These are phyloP conservation scores for Gavia stellata DNA, from an alignment of 2,113 vertebrate genomes.

Conservation along the genomic window DNA sequence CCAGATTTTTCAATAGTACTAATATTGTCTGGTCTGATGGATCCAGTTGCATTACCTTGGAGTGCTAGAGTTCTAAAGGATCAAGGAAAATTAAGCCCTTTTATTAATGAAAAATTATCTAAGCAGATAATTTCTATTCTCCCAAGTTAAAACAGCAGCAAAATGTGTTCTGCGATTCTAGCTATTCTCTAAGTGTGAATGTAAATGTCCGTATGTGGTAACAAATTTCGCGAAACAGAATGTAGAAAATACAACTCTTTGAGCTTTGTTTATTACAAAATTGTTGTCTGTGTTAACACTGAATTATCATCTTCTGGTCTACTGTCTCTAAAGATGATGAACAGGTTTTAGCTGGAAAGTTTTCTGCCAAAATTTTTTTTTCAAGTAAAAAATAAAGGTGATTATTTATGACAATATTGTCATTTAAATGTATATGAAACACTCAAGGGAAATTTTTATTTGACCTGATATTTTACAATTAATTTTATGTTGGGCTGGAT, in stretches of 20 bases:
- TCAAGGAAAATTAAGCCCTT: neutral
- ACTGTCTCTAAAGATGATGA: neutral
- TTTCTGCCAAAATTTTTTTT: neutral
- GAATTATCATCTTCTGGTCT: neutral
- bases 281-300: neutral
- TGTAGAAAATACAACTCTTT: neutral
- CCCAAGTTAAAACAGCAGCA: neutral
- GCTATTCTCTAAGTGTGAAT: neutral
- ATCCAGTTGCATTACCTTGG: neutral
- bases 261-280: neutral
- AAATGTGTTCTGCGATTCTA: neutral
- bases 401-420: neutral
- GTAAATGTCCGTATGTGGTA: neutral
- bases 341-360: neutral
- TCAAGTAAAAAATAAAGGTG: neutral
- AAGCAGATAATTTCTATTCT: neutral
- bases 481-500: neutral
- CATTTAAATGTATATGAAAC: neutral
- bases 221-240: rapidly evolving
- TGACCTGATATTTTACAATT: neutral
- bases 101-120: neutral
- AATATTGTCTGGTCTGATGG: neutral
- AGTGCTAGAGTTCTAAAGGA: neutral
- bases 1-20: neutral
- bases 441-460: neutral